Evolutionary conservation across 2,113 vertebrate species (phyloP), one percentile per base, ranked within the genome.

Genomic region (Carassius auratus): DNA sequence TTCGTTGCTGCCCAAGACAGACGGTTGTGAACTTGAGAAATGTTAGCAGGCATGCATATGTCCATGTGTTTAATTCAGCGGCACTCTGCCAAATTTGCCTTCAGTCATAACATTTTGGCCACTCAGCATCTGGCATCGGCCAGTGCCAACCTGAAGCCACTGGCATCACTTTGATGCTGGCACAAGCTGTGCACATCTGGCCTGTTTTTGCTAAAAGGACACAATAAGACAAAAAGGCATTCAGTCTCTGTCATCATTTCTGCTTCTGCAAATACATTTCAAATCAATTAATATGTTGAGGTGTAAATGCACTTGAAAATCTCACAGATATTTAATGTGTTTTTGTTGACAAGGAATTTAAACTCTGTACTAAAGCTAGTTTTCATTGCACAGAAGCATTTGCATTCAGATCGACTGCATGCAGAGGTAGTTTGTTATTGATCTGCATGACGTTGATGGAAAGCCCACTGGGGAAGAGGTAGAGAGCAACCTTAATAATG

Each of bases 181-280:
- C 66, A 83, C 52, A n/a, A n/a, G n/a, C 17, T 64, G 66, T 62
- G 36, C 66, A 86, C 75, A 75, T 80, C 80, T 88, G 87, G 74
- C 62, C 79, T 55, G 33, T 52, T 61, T 12, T 59, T 21, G 19
- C 45, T 38, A 76, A 76, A 61, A 52, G 10, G 19, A 74, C 50
- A 82, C 26, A 38, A 1, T 21, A 2, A 68, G 14, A 76, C 8
- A 86, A 69, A 68, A 23, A 66, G 3, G 9, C 4, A n/a, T 36
- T 10, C 61, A 23, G 42, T 21, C 26, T 73, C 21, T 52, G 33
- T 8, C 48, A 45, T 19, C 23, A 50, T n/a, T 15, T 30, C 23
- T 26, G 23, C 3, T 64, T 26, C 10, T 26, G 61, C 61, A 64
- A 26, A 64, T 64, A 64, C n/a, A 61, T 9, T 61, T 21, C 21